Conservation (phyloP, 2,888 invertebrate genomes). For the Drosophila heteroneura region DNA sequence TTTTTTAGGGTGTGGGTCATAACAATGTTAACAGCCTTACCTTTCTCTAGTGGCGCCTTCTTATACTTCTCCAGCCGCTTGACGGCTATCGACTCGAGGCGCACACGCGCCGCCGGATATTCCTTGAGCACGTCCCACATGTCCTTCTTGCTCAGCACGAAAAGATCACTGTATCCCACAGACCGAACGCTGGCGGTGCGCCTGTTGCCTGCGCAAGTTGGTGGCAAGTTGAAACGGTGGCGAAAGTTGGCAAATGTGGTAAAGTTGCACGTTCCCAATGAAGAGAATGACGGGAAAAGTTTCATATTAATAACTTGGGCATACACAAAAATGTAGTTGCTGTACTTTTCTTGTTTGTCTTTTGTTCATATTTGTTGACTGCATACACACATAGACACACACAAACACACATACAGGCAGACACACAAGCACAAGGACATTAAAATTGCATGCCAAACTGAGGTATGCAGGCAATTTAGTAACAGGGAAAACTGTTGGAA, state of each 20-base stretch:
- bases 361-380: constrained; percentile 34
- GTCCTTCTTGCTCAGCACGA: constrained; percentile 99
- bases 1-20: not conserved
- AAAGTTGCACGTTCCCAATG: constrained; percentile 47
- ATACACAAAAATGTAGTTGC: constrained; percentile 9
- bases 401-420: constrained; percentile 26
- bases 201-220: constrained; percentile 92
- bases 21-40: constrained; percentile 85
- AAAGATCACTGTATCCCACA: constrained; percentile 99
- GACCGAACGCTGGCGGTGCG: constrained; percentile 99
- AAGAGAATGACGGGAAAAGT: constrained; percentile 38
- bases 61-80: constrained; percentile 99
- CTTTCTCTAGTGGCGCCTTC: constrained; percentile 96
- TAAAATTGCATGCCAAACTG: constrained; percentile 74
- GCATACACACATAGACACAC: constrained; percentile 9
- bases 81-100: constrained; percentile 98
- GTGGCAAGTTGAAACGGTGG: constrained; percentile 6
- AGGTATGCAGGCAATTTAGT: constrained; percentile 35
- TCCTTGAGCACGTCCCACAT: constrained; percentile 99
- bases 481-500: constrained; percentile 14
- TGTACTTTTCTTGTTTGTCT: constrained; percentile 25
- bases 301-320: constrained; percentile 53
- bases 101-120: constrained; percentile 96
- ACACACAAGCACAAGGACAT: constrained; percentile 52
- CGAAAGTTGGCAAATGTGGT: constrained; percentile 47